A percentile compares a stretch with the other conserved stretches of the same genome.
phyloP scores from a whole-genome alignment of 2,113 vertebrate species.

The Gallinago jamesoni region DNA sequence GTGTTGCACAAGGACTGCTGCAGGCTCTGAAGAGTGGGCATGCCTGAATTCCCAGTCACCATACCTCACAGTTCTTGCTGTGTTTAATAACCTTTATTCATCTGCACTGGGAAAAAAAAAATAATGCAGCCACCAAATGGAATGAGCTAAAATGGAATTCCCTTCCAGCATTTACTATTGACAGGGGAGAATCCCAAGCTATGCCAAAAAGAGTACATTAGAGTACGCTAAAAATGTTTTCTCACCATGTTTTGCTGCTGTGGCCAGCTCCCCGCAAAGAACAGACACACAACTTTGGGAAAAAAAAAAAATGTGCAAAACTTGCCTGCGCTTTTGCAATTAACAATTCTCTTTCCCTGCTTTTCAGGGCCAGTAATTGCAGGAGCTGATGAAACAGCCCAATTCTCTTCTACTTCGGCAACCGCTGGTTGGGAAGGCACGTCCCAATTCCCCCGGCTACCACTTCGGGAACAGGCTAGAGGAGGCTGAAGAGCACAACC shows the following conservation, averaged over 20 bases:
- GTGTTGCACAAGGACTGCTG: neutral
- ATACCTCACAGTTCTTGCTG: neutral
- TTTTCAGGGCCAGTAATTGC: neutral
- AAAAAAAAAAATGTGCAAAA: too few relatives aligned
- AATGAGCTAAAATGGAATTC: neutral
- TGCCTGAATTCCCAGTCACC: neutral
- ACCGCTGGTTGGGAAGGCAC: neutral
- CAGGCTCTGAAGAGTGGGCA: neutral
- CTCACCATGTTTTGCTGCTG: neutral
- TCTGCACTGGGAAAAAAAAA: neutral
- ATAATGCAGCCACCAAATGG: fast-evolving
- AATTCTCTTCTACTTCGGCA: neutral
- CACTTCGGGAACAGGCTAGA: fast-evolving
- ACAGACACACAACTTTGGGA: fast-evolving
- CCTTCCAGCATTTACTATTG: neutral
- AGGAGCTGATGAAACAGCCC: neutral
- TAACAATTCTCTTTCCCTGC: too few relatives aligned
- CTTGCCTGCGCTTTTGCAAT: neutral
- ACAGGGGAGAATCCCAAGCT: neutral
- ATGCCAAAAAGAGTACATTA: neutral
- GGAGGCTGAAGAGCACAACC: neutral
- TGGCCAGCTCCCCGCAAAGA: neutral
- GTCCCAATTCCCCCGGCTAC: neutral
- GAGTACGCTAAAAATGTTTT: neutral
- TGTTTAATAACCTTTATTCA: neutral